Evolutionary conservation across 2,113 vertebrate species (phyloP), one percentile per base, ranked within the genome.

Genomic region (Tetrax tetrax): DNA sequence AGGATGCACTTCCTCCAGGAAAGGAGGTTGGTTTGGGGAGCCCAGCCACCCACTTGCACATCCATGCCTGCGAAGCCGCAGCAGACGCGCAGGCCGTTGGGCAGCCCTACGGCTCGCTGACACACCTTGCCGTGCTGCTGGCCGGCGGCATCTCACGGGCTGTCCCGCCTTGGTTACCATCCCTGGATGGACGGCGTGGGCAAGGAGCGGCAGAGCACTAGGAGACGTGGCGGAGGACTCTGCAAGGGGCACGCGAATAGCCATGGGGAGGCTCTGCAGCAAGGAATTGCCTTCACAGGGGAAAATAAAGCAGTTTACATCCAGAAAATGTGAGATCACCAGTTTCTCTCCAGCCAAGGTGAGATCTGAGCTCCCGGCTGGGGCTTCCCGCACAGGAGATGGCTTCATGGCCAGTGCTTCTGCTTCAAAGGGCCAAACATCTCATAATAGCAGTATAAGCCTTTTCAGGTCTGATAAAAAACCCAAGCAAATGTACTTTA

Each of bases 371-470:
- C 38, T 75, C 20, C 83, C 70, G 20, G 29, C 41, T 3, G 0
- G 9, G 21, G 16, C 31, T 54, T 22, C 79, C 63, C 0, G 0
- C 7, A 0, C 0, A 3, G 0, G 23, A 17, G 48, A 17, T 2
- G 2, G 61, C 45, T 33, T n/a, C 2, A 1, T 2, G 16, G 33
- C 5, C 50, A 27, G 45, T 1, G 71, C 60, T 51, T 17, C 38
- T 12, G 6, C 6, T 70, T 31, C 47, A 57, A 48, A n/a, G 66
- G 20, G 81, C 29, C 43, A 31, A 43, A 57, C 54, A 14, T 43
- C 41, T 70, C 45, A 14, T 9, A 6, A 19, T 15, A 29, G 4
- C 59, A 27, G 45, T 2, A 7, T 23, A 25, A 83, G 74, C 24
- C 43, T 35, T 23, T 53, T 20, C 65, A 61, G 27, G 23, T 10